Evolutionary conservation across 2,113 vertebrate genomes (phyloP), one percentile per base, ranked within the genome.

Genomic region (Mungos mungo): DNA sequence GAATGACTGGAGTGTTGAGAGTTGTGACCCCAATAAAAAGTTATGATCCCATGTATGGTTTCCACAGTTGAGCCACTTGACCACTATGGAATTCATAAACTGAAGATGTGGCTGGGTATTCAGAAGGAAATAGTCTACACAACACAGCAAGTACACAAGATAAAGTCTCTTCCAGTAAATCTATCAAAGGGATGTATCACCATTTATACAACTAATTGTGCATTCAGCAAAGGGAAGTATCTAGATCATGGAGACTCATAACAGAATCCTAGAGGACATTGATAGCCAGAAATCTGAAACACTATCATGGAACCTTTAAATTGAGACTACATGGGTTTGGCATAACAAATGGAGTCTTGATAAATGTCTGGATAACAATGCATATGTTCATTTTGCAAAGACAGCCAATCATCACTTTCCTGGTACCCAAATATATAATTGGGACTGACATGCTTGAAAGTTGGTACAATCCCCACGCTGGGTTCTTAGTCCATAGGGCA

Each of bases 261-360:
- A 41, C 15, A 87, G n/a, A 2, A 38, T 68, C 14, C 90, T 54
- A 72, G 33, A 65, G 14, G 3, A 4, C 16, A 83, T 3, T 83
- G 2, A 66, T 41, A 93, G 19, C 2, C 11, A 71, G 38, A 66
- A 2, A 60, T 21, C 11, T 66, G 12, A 60, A 85, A 5, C 7
- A 60, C 38, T 82, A 14, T 50, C 18, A 35, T 35, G 35, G 29
- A 15, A 77, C 2, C 0, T 74, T 84, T 85, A 45, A 1, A 93
- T 21, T 60, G 6, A 4, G 3, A 10, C 16, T 27, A 31, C 31
- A 5, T 65, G 12, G 1, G 7, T 0, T 4, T 66, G 7, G 12
- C 6, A 19, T 19, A 41, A 52, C 23, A 93, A 6, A 83, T 5
- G 31, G 4, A 74, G 5, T 23, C 15, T 54, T 74, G n/a, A n/a